These are phyloP conservation scores for Liolophura sinensis DNA, from an alignment of 1,140 invertebrate species.

Conservation along the genomic window DNA sequence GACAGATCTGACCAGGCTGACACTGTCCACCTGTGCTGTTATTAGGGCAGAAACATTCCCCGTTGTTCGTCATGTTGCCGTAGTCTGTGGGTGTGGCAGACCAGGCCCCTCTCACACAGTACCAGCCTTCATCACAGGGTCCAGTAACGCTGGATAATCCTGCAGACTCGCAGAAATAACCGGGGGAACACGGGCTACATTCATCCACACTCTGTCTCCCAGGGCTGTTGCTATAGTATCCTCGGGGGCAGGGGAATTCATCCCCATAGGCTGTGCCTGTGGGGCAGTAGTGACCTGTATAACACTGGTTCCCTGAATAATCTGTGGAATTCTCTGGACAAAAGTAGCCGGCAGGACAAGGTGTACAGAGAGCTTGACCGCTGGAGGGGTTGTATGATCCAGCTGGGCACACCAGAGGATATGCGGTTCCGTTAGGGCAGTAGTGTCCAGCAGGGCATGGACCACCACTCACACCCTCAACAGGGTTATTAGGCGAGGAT, in stretches of 20 bases:
- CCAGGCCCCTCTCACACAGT: slow-evolving; percentile 49
- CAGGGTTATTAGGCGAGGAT: slow-evolving; percentile 45
- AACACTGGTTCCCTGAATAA: slow-evolving; percentile 39
- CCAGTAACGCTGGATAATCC: slow-evolving; percentile 38
- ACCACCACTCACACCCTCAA: slow-evolving; percentile 33
- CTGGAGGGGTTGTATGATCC: slow-evolving; percentile 45
- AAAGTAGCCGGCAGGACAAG: slow-evolving; percentile 46
- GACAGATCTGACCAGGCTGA: slow-evolving; percentile 46
- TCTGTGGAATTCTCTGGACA: slow-evolving; percentile 51
- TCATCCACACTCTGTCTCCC: slow-evolving; percentile 33
- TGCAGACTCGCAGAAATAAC: slow-evolving; percentile 41
- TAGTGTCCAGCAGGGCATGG: slow-evolving; percentile 50
- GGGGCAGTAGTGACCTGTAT: slow-evolving; percentile 50
- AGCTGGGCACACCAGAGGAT: slow-evolving; percentile 48
- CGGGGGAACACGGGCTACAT: slow-evolving; percentile 45
- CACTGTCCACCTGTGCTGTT: slow-evolving; percentile 53
- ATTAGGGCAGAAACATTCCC: slow-evolving; percentile 41
- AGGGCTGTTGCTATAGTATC: slow-evolving; percentile 38
- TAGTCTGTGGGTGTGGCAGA: slow-evolving; percentile 39
- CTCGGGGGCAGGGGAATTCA: slow-evolving; percentile 43
- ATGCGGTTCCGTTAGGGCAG: slow-evolving; percentile 51
- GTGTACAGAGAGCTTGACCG: slow-evolving; percentile 34
- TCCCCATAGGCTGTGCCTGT: slow-evolving; percentile 31
- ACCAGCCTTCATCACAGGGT: slow-evolving; percentile 47
- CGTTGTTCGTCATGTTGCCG: slow-evolving; percentile 32